Percentiles rank a stretch among this genome's conserved stretches.
These are phyloP conservation scores for Lamellibrachia satsuma DNA, from an alignment of 2,888 invertebrate genomes.

Conservation along the genomic window DNA sequence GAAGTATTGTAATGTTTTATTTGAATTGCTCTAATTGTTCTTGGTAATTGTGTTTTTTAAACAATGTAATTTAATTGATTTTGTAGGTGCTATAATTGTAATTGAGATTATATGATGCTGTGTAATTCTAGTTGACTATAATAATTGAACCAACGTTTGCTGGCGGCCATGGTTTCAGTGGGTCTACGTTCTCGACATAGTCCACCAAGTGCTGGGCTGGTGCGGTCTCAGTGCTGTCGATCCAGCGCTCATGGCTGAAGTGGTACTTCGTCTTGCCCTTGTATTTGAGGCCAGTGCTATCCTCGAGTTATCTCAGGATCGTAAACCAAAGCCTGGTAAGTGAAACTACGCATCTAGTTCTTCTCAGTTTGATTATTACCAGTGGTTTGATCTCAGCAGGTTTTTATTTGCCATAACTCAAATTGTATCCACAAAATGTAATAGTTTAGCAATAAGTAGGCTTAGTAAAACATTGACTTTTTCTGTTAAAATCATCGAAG, in stretches of 20 bases:
- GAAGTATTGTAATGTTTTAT: neutral
- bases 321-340: neutral
- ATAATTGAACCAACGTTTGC: neutral
- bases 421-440: neutral
- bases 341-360: neutral
- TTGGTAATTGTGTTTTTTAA: no score
- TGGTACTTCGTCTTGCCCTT: constrained; percentile 61
- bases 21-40: neutral
- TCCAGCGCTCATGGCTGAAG: constrained; percentile 62
- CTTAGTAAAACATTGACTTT: neutral
- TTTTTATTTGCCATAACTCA: neutral
- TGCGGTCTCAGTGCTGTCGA: constrained; percentile 63
- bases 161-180: constrained; percentile 49
- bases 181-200: constrained; percentile 62
- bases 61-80: no score
- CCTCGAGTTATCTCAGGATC: constrained; percentile 43
- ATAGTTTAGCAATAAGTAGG: neutral
- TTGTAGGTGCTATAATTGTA: no score
- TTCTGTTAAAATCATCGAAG: neutral
- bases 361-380: neutral
- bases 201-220: constrained; percentile 62
- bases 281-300: constrained; percentile 61
- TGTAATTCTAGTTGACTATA: neutral
- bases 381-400: neutral
- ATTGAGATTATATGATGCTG: neutral